Base-by-base conservation (phyloP, 2,888 invertebrate species). In the Drosophila eohydei region DNA sequence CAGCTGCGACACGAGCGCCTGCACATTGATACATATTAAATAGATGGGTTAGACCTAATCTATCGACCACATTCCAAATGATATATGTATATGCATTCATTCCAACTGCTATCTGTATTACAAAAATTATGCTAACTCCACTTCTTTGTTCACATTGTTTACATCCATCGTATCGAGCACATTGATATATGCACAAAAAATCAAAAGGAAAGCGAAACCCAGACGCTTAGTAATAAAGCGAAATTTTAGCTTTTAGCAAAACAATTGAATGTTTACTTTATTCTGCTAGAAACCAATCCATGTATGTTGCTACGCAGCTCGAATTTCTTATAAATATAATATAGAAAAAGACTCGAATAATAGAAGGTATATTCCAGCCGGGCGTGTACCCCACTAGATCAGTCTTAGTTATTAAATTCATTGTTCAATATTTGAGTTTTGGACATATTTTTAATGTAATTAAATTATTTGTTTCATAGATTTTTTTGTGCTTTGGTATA, bases 1-100 rank as follows among this genome's bases (percentile, higher is more conserved):
- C 88, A 91, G 72, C 46, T 90, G 34, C 84, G 91, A 2, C 91
- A 91, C 65, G 91, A 91, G 62, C 88, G 90, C 8, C 52, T 91
- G 38, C 91, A 91, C 40, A 46, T 60, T 11, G 63, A 64, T 8
- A 32, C 67, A 21, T 76, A 72, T 34, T 78, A 58, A 40, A n/a
- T 30, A 12, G 14, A 26, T 14, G 21, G 21, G 21, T 1, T 7
- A 2, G 28, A 3, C 3, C 28, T 8, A 4, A 2, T 1, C 6
- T 14, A 28, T 28, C 9, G 2, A 30, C 3, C 2, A 30, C n/a
- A 32, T 50, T 48, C 30, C 9, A 3, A 21, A 12, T 26, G 0
- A 14, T 32, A n/a, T 54, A 52, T 36, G 11, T n/a, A 8, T 41
- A 6, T 50, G 6, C 32, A 43, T 16, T 11, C 6, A 64, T 60